phyloP scores from a whole-genome alignment of 2,888 invertebrate species.

The Arrhopalites spinosus region DNA sequence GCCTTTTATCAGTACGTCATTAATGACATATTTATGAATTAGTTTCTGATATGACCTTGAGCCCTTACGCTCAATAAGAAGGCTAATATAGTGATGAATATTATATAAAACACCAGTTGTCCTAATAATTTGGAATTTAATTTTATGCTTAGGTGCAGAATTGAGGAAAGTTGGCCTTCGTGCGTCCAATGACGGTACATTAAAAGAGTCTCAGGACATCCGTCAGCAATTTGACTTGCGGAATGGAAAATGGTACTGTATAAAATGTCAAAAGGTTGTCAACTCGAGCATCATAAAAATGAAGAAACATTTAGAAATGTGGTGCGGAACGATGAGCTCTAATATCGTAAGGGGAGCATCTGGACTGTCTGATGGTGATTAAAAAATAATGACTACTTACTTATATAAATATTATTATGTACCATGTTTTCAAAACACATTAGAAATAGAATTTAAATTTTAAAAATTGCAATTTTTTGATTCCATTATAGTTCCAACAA shows the following conservation, averaged over 20 bases:
- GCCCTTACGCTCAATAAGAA: too few species aligned
- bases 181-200: neutral
- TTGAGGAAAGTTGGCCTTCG: neutral
- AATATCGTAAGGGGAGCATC: neutral
- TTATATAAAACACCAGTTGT: too few species aligned
- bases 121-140: neutral
- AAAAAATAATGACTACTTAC: too few species aligned
- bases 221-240: conserved; percentile 10
- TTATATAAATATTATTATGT: too few species aligned
- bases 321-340: neutral
- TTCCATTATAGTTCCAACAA: neutral
- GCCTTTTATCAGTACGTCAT: neutral
- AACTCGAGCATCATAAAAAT: conserved; percentile 6
- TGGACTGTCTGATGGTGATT: neutral
- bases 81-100: too few species aligned
- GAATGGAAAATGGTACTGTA: conserved; percentile 4
- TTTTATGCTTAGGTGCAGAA: conserved; percentile 8
- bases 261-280: conserved; percentile 1
- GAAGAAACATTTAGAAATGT: conserved; percentile 17
- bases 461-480: too few species aligned
- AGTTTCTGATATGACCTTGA: too few species aligned
- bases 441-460: too few species aligned
- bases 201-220: neutral
- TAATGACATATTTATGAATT: too few species aligned
- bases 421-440: too few species aligned